Conservation (phyloP, 2,113 vertebrate genomes). For the Monopterus albus region DNA sequence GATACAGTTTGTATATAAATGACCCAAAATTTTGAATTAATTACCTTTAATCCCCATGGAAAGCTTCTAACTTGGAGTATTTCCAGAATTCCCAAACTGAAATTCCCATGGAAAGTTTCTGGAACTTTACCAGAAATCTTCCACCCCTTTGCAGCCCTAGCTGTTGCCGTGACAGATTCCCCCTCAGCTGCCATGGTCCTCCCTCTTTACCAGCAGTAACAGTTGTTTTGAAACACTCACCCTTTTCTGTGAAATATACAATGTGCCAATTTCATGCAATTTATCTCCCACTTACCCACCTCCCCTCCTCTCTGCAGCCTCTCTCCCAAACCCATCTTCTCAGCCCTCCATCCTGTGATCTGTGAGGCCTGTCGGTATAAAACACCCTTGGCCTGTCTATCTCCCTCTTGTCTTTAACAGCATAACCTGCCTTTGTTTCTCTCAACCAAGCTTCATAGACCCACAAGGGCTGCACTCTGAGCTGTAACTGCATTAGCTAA, state of each 20-base stretch:
- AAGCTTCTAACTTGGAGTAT: too few relatives aligned
- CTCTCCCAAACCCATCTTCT: slow-evolving; percentile 33
- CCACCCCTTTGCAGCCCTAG: too few relatives aligned
- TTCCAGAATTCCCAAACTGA: too few relatives aligned
- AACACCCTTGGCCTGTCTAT: slow-evolving; percentile 37
- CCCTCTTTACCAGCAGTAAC: slow-evolving; percentile 47
- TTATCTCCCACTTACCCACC: slow-evolving; percentile 13
- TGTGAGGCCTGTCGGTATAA: slow-evolving; percentile 20
- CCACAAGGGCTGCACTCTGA: slow-evolving; percentile 13
- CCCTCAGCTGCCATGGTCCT: not conserved
- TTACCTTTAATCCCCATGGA: too few relatives aligned
- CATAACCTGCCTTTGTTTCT: slow-evolving; percentile 28
- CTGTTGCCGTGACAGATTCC: slow-evolving; percentile 61
- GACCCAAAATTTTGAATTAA: too few relatives aligned
- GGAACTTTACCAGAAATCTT: too few relatives aligned
- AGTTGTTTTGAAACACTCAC: slow-evolving; percentile 32
- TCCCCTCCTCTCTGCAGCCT: slow-evolving; percentile 8
- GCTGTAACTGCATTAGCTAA: slow-evolving; percentile 47
- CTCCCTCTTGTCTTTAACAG: slow-evolving; percentile 27
- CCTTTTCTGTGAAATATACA: slow-evolving; percentile 35
- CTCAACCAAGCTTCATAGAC: slow-evolving; percentile 15
- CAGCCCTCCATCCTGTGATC: slow-evolving; percentile 15
- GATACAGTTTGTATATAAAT: too few relatives aligned
- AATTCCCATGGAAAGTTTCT: too few relatives aligned
- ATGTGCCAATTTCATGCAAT: slow-evolving; percentile 19